A percentile compares a stretch with the other conserved stretches of the same genome.
Evolutionary conservation across 2,113 vertebrate species (phyloP).

Genomic region (Diadophis punctatus): DNA sequence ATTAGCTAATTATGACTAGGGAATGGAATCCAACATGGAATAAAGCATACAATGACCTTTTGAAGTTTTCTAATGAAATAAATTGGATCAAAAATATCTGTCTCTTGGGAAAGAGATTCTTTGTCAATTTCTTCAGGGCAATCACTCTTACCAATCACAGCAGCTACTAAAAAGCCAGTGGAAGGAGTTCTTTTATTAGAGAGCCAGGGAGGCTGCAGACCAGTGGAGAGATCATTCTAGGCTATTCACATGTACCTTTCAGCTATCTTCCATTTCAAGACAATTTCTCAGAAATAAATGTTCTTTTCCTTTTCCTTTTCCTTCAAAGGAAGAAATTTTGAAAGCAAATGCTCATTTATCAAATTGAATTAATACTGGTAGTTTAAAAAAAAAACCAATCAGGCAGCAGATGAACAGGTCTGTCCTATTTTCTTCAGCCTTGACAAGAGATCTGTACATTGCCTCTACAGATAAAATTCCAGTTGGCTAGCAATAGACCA

Average conservation of each 20-base stretch:
- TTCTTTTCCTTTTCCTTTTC: neutral
- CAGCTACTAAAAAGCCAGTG: neutral
- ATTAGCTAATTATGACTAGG: neutral
- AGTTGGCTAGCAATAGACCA: neutral
- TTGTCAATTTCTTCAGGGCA: neutral
- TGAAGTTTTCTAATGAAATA: neutral
- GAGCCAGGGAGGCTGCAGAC: neutral
- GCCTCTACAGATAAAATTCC: neutral
- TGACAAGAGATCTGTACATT: neutral
- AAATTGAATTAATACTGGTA: neutral
- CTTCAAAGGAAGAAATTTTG: neutral
- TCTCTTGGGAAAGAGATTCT: neutral
- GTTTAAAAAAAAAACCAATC: neutral
- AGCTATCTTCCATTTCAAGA: neutral
- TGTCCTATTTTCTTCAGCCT: neutral
- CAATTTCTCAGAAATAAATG: neutral
- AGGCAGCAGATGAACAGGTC: neutral
- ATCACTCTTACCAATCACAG: neutral
- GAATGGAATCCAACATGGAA: neutral
- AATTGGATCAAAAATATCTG: neutral
- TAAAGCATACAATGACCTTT: neutral
- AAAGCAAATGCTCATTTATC: neutral
- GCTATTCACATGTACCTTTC: neutral
- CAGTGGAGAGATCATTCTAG: neutral
- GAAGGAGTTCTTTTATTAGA: neutral